A percentile compares a stretch with the other conserved stretches of the same genome.
These are phyloP conservation scores for Rhabdomys pumilio DNA, from an alignment of 2,797 vertebrate genomes.

Conservation along the genomic window DNA sequence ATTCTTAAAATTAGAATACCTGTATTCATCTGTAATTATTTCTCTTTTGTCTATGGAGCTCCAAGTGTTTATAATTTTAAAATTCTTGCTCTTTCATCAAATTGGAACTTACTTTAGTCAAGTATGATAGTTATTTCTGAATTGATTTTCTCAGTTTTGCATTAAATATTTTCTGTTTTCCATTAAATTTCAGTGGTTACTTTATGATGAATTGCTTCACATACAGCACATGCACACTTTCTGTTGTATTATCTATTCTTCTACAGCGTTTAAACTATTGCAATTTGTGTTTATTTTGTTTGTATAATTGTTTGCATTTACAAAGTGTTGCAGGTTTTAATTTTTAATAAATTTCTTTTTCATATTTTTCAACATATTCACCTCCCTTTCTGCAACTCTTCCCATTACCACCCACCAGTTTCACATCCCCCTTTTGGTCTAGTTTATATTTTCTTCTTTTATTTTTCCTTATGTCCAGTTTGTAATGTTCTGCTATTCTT, in stretches of 20 bases:
- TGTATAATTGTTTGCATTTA: not conserved
- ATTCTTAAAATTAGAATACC: conserved; percentile 55
- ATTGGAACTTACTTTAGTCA: conserved; percentile 6
- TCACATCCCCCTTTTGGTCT: not conserved
- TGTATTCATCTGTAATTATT: conserved; percentile 46
- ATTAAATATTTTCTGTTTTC: conserved; percentile 23
- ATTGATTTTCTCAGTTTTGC: conserved; percentile 16
- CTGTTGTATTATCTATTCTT: conserved; percentile 44
- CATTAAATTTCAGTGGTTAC: not conserved
- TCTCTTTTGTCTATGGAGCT: not conserved
- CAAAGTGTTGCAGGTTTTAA: not conserved
- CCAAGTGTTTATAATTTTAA: conserved; percentile 2
- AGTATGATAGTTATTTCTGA: not conserved
- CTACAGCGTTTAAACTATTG: not conserved
- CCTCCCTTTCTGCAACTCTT: not conserved
- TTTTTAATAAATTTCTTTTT: not conserved
- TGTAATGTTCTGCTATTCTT: not conserved
- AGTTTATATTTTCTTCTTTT: not conserved
- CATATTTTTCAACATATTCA: not conserved
- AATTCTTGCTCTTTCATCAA: conserved; percentile 58
- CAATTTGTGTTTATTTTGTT: not conserved
- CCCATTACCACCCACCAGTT: not conserved
- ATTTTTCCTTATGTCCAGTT: not conserved
- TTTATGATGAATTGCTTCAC: conserved; percentile 26
- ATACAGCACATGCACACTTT: not conserved